A percentile compares a stretch with the other conserved stretches of the same genome.
These are phyloP conservation scores for Drosophila helvetica DNA, from an alignment of 2,888 invertebrate genomes.

Conservation along the genomic window DNA sequence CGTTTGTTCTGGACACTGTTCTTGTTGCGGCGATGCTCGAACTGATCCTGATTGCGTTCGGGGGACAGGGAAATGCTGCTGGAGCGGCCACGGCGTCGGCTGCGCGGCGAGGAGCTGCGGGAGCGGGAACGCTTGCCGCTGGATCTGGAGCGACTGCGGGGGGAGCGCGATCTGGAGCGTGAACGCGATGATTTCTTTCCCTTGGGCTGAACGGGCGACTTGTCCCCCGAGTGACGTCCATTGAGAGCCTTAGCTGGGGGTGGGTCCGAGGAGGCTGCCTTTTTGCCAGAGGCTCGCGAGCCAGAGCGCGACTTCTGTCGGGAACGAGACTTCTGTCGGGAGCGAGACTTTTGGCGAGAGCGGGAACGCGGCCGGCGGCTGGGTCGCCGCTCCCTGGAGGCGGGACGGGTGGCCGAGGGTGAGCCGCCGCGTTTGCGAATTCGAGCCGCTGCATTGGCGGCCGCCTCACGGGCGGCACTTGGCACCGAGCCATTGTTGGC, in stretches of 20 bases:
- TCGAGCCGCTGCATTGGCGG: slow-evolving; percentile 77
- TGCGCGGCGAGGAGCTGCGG: slow-evolving; percentile 76
- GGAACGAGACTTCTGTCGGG: slow-evolving; percentile 69
- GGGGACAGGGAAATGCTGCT: slow-evolving; percentile 82
- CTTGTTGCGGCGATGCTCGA: slow-evolving; percentile 90
- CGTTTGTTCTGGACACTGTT: slow-evolving; percentile 94
- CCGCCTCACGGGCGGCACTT: slow-evolving; percentile 79
- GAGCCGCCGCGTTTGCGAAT: slow-evolving; percentile 76
- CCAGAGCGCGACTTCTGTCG: slow-evolving; percentile 51
- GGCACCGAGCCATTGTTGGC: slow-evolving; percentile 56
- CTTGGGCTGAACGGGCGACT: slow-evolving; percentile 48
- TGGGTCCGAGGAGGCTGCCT: slow-evolving; percentile 52
- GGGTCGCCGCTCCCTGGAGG: slow-evolving; percentile 79
- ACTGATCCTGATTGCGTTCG: slow-evolving; percentile 85
- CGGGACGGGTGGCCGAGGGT: slow-evolving; percentile 61
- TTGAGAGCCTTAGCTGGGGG: slow-evolving; percentile 67
- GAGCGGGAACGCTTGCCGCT: slow-evolving; percentile 70
- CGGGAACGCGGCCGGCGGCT: slow-evolving; percentile 67
- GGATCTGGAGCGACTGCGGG: slow-evolving; percentile 67
- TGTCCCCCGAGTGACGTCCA: slow-evolving; percentile 74
- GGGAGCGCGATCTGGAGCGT: slow-evolving; percentile 44
- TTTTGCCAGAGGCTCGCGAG: slow-evolving; percentile 47
- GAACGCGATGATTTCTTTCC: slow-evolving; percentile 69
- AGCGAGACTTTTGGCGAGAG: slow-evolving; percentile 67
- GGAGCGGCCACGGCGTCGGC: slow-evolving; percentile 84